Evolutionary conservation across 2,888 invertebrate genomes (phyloP), one percentile per base, ranked within the genome.

Genomic region (Muschampia plurimacula): DNA sequence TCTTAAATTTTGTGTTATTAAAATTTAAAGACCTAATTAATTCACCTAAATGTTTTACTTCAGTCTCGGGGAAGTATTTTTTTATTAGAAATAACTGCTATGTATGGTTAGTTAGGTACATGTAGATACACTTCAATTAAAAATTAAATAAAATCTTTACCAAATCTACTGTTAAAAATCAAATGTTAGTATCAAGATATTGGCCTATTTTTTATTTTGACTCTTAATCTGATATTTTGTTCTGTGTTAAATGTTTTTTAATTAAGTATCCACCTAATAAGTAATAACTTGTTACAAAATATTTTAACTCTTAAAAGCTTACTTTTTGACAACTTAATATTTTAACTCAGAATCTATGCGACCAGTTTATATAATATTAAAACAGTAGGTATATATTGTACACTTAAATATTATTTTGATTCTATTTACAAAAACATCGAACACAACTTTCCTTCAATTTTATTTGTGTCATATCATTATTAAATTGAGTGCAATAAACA

Each of bases 1-100:
- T 83, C 78, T 79, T 83, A 87, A 84, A 84, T 82, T 85, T 82
- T 77, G 89, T 90, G 88, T 83, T 69, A 73, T 75, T 77, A 75
- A 72, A 76, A 44, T 74, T 63, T 73, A 62, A 67, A 76, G 72
- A 72, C 60, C 57, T 75, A 66, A 74, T 74, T 75, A 67, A 74
- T 74, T 76, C 77, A 76, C 73, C 77, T 77, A 77, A 77, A 81
- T 76, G 79, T 79, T 80, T 82, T 80, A 82, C 81, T 80, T 87
- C 85, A 88, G 87, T 87, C 86, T 85, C 84, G 77, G 84, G 79
- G 79, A 84, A 86, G 86, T 83, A 82, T 83, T 15, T 70, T 70
- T 66, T 64, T 32, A 52, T 28, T 72, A 67, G 41, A 62, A 66
- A 72, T 64, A 67, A 52, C 60, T 52, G 71, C 36, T 15, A 36